Evolutionary conservation across 2,797 vertebrate species (phyloP).

Genomic region (Lutjanus argentimaculatus): DNA sequence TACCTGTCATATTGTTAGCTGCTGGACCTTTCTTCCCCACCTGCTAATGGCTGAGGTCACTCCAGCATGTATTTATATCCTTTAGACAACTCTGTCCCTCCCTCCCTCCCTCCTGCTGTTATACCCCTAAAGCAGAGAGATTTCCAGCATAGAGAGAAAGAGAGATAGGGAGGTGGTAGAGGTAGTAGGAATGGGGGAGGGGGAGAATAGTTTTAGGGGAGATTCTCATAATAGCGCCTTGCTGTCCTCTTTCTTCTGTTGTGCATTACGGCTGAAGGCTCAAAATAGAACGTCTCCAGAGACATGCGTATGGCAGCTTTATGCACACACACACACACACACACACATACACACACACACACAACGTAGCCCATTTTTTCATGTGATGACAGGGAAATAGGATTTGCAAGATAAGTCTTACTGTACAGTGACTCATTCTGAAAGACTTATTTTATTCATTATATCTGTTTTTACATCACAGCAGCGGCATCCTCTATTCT

Average conservation of each 20-base stretch:
- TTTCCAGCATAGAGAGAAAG: constrained; percentile 35
- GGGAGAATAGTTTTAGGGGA: constrained; percentile 47
- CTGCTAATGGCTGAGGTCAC: constrained; percentile 51
- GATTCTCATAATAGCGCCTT: constrained; percentile 64
- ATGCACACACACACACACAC: constrained; percentile 12
- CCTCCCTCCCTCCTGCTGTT: constrained; percentile 44
- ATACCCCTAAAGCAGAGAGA: constrained; percentile 41
- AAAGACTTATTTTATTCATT: constrained; percentile 42
- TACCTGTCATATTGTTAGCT: constrained; percentile 24
- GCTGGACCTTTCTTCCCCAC: constrained; percentile 10
- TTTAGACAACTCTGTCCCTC: constrained; percentile 7
- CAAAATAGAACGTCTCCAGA: constrained; percentile 76
- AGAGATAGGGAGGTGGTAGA: not conserved
- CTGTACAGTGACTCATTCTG: constrained; percentile 38
- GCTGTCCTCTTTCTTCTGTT: constrained; percentile 67
- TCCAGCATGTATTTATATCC: constrained; percentile 61
- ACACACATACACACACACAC: constrained; percentile 21
- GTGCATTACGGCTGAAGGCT: constrained; percentile 61
- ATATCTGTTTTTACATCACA: constrained; percentile 39
- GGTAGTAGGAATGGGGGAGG: not conserved
- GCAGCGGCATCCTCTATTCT: constrained; percentile 13
- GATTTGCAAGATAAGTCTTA: constrained; percentile 33
- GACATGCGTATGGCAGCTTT: constrained; percentile 45
- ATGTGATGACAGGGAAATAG: constrained; percentile 27
- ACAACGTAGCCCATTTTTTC: constrained; percentile 14